Evolutionary conservation across 2,888 invertebrate species (phyloP).

Genomic region (Blastobasis adustella): DNA sequence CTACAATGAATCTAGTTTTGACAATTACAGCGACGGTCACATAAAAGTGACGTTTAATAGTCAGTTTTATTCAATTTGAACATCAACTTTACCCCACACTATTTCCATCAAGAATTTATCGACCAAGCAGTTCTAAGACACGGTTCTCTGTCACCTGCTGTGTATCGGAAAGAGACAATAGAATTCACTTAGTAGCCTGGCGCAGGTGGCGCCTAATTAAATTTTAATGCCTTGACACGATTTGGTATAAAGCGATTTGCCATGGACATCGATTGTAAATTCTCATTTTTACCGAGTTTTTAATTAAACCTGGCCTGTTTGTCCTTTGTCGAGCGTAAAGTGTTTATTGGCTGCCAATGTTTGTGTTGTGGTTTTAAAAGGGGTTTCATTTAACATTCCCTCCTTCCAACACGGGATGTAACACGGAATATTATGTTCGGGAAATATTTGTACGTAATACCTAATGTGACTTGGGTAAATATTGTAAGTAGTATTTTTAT

Average conservation of each 20-base stretch:
- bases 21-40: no score
- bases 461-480: no score
- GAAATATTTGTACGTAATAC: no score
- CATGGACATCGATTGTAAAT: conserved; percentile 30
- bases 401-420: no score
- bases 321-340: conserved; percentile 27
- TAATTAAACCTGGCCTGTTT: conserved; percentile 31
- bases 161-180: conserved; percentile 20
- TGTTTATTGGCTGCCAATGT: conserved; percentile 18
- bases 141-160: conserved; percentile 24
- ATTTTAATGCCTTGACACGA: conserved; percentile 50
- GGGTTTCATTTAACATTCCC: neutral
- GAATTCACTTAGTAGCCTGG: conserved; percentile 7
- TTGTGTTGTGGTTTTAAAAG: neutral
- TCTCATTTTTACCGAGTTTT: conserved; percentile 25
- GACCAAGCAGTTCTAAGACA: neutral
- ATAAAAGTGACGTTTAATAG: no score
- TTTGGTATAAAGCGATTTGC: conserved; percentile 35
- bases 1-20: no score
- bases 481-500: no score
- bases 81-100: neutral
- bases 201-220: conserved; percentile 56
- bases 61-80: no score
- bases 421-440: no score
- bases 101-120: conserved; percentile 11